Percentiles rank a stretch among this genome's conserved stretches.
Conservation (phyloP, 2,797 vertebrate species). For the Champsocephalus gunnari region DNA sequence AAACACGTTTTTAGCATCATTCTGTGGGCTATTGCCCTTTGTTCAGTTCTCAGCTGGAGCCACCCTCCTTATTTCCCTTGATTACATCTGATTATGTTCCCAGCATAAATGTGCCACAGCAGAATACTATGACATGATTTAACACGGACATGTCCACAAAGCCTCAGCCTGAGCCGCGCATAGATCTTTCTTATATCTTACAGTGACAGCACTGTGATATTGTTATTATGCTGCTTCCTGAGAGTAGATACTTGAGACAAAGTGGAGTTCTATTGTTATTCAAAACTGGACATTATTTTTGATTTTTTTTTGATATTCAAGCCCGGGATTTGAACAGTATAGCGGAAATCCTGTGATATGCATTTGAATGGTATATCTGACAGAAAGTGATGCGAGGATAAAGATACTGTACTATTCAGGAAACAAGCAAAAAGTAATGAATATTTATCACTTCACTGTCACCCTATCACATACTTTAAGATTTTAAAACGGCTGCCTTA, state of each 20-base stretch:
- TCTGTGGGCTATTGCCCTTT: conserved; percentile 48
- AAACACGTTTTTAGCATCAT: conserved; percentile 51
- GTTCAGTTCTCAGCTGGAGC: conserved; percentile 36
- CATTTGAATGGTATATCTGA: conserved; percentile 45
- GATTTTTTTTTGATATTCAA: conserved; percentile 46
- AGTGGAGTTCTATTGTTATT: conserved; percentile 60
- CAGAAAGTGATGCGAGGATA: conserved; percentile 38
- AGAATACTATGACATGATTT: conserved; percentile 53
- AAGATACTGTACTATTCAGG: conserved; percentile 7
- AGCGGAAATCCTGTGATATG: conserved; percentile 36
- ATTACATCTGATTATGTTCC: conserved; percentile 62
- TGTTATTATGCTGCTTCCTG: conserved; percentile 46
- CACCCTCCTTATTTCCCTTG: conserved; percentile 57
- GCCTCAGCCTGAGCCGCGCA: conserved; percentile 14
- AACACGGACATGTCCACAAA: conserved; percentile 54
- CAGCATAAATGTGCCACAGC: conserved; percentile 58
- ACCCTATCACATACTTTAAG: conserved; percentile 14
- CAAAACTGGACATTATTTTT: conserved; percentile 63
- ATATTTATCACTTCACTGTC: conserved; percentile 54
- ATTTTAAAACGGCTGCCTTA: conserved; percentile 38
- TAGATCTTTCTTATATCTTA: conserved; percentile 52
- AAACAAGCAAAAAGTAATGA: conserved; percentile 44
- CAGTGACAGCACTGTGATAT: conserved; percentile 52
- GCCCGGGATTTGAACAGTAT: conserved; percentile 14
- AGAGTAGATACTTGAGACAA: conserved; percentile 48